These are phyloP conservation scores for Pachycephus smyrnensis DNA, from an alignment of 2,888 invertebrate genomes.

Conservation along the genomic window DNA sequence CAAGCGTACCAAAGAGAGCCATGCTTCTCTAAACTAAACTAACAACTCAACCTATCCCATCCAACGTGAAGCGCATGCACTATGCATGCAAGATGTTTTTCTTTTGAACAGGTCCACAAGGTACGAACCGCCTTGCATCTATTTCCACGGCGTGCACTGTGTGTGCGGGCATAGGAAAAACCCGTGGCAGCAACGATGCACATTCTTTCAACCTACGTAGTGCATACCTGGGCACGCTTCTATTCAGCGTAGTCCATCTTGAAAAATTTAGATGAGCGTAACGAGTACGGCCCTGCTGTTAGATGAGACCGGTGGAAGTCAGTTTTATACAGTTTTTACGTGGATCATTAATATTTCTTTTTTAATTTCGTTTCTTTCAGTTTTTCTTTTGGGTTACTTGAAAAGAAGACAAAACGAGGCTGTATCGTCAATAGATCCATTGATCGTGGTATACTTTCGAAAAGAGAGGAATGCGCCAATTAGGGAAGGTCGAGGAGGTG, in stretches of 20 bases:
- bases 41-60: constrained; percentile 38
- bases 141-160: neutral
- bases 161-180: too few species aligned
- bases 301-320: too few species aligned
- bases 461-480: neutral
- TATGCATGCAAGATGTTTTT: constrained; percentile 50
- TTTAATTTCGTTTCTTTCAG: too few species aligned
- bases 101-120: constrained; percentile 33
- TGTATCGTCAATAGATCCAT: too few species aligned
- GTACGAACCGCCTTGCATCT: neutral
- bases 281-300: constrained; percentile 44
- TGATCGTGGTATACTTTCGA: too few species aligned
- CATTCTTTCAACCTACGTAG: too few species aligned
- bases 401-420: too few species aligned
- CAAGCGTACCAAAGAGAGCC: neutral
- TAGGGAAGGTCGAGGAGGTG: neutral
- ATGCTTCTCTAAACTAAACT: constrained; percentile 36
- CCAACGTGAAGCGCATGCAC: constrained; percentile 36
- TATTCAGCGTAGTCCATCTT: constrained; percentile 50
- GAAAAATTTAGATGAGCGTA: constrained; percentile 57
- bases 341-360: too few species aligned
- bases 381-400: too few species aligned
- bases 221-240: constrained; percentile 18
- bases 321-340: too few species aligned
- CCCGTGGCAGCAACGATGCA: too few species aligned